Conservation (phyloP, 2,888 invertebrate species). For the Adelphocoris suturalis region DNA sequence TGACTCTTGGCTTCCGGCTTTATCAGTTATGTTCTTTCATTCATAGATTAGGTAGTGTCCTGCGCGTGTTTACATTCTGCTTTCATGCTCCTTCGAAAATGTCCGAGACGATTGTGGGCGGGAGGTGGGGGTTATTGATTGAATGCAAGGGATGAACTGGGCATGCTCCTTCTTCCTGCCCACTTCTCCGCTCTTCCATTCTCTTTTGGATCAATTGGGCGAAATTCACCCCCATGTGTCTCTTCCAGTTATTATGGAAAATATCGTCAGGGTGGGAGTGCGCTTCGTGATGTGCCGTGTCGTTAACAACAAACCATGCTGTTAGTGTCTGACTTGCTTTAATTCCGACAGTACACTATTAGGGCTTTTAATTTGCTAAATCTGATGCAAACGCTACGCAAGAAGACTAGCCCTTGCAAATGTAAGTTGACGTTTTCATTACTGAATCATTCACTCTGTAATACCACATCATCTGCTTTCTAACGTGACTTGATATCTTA, state of each 20-base stretch:
- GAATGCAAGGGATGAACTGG: slow-evolving; percentile 58
- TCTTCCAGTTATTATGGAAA: slow-evolving; percentile 68
- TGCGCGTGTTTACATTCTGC: slow-evolving; percentile 32
- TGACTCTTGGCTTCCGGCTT: neutral
- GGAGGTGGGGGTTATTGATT: slow-evolving; percentile 62
- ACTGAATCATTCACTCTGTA: no score
- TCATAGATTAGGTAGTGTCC: neutral
- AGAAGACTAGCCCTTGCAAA: slow-evolving; percentile 96
- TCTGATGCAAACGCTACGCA: slow-evolving; percentile 92
- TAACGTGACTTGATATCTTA: no score
- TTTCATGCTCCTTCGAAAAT: neutral
- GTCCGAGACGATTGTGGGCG: slow-evolving; percentile 26
- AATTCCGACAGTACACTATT: slow-evolving; percentile 46
- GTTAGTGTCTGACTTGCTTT: slow-evolving; percentile 22
- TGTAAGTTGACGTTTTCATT: slow-evolving; percentile 84
- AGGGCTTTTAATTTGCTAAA: slow-evolving; percentile 61
- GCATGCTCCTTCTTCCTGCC: slow-evolving; percentile 70
- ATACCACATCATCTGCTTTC: no score
- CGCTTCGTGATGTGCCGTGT: slow-evolving; percentile 45
- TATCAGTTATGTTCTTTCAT: neutral
- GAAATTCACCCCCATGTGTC: slow-evolving; percentile 70
- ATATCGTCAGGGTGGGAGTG: slow-evolving; percentile 61
- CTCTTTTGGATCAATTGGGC: slow-evolving; percentile 74
- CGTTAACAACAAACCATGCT: slow-evolving; percentile 45
- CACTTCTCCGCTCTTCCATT: slow-evolving; percentile 66